phyloP scores from a whole-genome alignment of 2,888 invertebrate species.

The Chromoteleia sp. region DNA sequence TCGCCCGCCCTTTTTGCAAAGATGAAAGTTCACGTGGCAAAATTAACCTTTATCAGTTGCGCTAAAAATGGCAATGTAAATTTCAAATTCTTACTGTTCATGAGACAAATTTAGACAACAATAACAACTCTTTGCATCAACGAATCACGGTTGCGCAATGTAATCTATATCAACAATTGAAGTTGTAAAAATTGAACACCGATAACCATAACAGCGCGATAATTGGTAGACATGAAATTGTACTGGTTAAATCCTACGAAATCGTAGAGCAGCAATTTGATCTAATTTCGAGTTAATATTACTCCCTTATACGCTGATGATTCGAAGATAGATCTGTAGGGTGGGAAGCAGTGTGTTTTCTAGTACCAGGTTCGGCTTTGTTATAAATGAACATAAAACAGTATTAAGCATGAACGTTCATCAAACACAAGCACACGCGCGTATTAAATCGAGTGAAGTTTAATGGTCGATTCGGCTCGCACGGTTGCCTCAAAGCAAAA shows the following conservation, averaged over 20 bases:
- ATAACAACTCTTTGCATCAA: no score
- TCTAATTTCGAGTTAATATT: conserved; percentile 14
- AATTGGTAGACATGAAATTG: not conserved
- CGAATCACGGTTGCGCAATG: no score
- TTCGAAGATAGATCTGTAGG: conserved; percentile 53
- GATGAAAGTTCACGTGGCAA: not conserved
- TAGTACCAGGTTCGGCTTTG: conserved; percentile 69
- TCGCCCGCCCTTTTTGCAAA: not conserved
- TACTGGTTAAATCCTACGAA: not conserved
- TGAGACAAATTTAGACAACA: no score
- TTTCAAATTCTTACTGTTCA: no score
- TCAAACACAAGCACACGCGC: conserved; percentile 49
- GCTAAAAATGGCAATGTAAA: not conserved
- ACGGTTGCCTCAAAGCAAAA: conserved; percentile 56
- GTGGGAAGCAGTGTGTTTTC: conserved; percentile 53
- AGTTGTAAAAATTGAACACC: no score
- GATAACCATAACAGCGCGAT: no score
- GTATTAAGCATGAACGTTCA: conserved; percentile 52
- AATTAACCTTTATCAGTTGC: not conserved
- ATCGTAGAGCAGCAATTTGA: not conserved
- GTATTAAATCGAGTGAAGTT: conserved; percentile 61
- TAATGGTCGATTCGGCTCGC: conserved; percentile 66
- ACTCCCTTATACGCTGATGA: conserved; percentile 1
- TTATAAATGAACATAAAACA: conserved; percentile 64
- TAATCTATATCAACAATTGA: no score